Conservation (phyloP, 2,797 vertebrate genomes). For the Meda fulgida region DNA sequence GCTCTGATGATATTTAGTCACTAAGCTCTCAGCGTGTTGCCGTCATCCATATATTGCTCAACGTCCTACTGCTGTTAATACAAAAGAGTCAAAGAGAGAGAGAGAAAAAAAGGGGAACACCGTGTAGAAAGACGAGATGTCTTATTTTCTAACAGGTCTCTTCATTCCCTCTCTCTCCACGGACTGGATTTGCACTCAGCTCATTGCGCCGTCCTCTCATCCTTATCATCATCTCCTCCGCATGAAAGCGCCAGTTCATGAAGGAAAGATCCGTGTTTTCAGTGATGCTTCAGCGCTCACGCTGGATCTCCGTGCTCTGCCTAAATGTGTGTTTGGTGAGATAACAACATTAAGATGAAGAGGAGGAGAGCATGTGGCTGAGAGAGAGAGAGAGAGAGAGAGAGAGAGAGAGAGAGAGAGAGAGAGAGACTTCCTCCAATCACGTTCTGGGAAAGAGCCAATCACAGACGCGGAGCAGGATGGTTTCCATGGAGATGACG, state of each 20-base stretch:
- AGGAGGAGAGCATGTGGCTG: slow-evolving; percentile 70
- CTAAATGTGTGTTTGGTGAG: slow-evolving; percentile 68
- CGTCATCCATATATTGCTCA: slow-evolving; percentile 5
- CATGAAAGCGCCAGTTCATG: slow-evolving; percentile 43
- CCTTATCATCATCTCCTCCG: slow-evolving; percentile 45
- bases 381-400: slow-evolving; percentile 52
- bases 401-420: slow-evolving; percentile 58
- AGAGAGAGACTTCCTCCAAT: slow-evolving; percentile 78
- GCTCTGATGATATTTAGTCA: background rate
- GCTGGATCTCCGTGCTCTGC: slow-evolving; percentile 57
- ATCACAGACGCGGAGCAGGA: slow-evolving; percentile 70
- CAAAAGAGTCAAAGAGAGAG: slow-evolving; percentile 29
- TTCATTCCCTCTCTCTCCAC: slow-evolving; percentile 26
- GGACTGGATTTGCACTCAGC: background rate
- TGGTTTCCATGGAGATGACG: slow-evolving; percentile 87
- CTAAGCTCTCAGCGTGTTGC: background rate
- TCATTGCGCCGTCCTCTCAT: slow-evolving; percentile 22
- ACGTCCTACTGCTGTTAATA: background rate
- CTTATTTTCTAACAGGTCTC: slow-evolving; percentile 56
- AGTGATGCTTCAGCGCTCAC: slow-evolving; percentile 60
- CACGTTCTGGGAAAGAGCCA: slow-evolving; percentile 76
- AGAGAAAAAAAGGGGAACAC: slow-evolving; percentile 21
- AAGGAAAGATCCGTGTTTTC: slow-evolving; percentile 50
- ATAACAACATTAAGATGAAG: slow-evolving; percentile 71
- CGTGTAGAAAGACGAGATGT: slow-evolving; percentile 56